phyloP scores from a whole-genome alignment of 1,140 invertebrate species.

The Heliothis subflexa region DNA sequence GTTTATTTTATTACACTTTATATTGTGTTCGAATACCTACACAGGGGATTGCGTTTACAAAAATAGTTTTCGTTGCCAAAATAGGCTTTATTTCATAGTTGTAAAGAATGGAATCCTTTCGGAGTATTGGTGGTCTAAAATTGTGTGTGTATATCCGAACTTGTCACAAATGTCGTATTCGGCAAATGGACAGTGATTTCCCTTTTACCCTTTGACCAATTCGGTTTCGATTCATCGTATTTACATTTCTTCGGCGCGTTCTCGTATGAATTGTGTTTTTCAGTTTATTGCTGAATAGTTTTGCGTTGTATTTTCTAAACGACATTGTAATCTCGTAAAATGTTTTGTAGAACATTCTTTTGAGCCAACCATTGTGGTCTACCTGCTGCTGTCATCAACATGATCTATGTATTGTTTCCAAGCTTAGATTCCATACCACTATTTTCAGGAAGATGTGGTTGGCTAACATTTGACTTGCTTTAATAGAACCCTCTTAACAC shows the following conservation, averaged over 20 bases:
- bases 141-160: constrained; percentile 44
- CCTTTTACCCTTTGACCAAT: constrained; percentile 64
- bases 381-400: neutral
- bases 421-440: too few species aligned
- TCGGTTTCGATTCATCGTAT: constrained; percentile 59
- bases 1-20: constrained; percentile 84
- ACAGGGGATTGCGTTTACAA: constrained; percentile 46
- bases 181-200: constrained; percentile 63
- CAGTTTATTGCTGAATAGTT: constrained; percentile 54
- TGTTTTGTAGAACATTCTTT: neutral
- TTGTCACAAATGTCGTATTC: constrained; percentile 59
- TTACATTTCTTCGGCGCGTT: constrained; percentile 53
- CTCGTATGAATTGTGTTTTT: constrained; percentile 56
- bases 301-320: neutral
- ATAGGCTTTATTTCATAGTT: constrained; percentile 36
- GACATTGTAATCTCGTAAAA: neutral
- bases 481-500: too few species aligned
- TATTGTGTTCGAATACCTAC: constrained; percentile 81
- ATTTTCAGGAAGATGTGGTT: too few species aligned
- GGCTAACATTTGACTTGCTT: too few species aligned
- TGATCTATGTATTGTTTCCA: too few species aligned
- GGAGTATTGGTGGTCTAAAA: neutral
- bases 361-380: neutral
- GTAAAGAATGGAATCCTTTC: constrained; percentile 21
- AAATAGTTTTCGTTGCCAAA: constrained; percentile 45